Percentiles rank a stretch among this genome's conserved stretches.
Conservation (phyloP, 2,113 vertebrate genomes). For the Prolemur simus region DNA sequence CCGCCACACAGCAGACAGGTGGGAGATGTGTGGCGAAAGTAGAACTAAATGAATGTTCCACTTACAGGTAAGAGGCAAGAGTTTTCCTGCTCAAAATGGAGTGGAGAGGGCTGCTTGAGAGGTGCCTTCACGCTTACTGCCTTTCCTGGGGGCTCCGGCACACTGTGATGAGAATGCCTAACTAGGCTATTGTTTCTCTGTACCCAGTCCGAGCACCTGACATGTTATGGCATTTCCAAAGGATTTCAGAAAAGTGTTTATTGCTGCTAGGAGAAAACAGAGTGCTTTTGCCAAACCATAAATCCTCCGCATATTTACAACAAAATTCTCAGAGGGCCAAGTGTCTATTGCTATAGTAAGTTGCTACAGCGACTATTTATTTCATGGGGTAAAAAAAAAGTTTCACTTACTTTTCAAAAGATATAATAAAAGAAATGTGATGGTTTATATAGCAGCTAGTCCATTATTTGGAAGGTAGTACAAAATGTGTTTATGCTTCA, state of each 20-base stretch:
- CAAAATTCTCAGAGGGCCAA: conserved; percentile 38
- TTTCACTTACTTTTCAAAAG: conserved; percentile 48
- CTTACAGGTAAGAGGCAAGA: not conserved
- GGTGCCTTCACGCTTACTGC: not conserved
- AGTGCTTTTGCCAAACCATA: conserved; percentile 40
- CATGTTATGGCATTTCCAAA: not conserved
- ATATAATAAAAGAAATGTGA: conserved; percentile 8
- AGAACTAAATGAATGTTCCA: not conserved
- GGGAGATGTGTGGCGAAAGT: not conserved
- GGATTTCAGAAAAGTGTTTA: not conserved
- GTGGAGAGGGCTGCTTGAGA: not conserved
- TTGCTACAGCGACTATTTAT: not conserved
- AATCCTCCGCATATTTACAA: conserved; percentile 47
- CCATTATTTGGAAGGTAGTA: not conserved
- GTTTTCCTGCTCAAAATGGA: not conserved
- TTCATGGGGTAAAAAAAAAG: not conserved
- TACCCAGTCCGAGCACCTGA: not conserved
- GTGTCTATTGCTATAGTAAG: not conserved
- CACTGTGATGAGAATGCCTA: not conserved
- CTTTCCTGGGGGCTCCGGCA: not conserved
- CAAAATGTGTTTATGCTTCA: not conserved
- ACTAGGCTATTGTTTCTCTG: not conserved
- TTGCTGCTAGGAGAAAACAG: not conserved
- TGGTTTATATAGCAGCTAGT: not conserved
- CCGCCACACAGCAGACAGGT: not conserved